A percentile compares a stretch with the other conserved stretches of the same genome.
Evolutionary conservation across 2,888 invertebrate species (phyloP).

Genomic region (Parthenolecanium corni): DNA sequence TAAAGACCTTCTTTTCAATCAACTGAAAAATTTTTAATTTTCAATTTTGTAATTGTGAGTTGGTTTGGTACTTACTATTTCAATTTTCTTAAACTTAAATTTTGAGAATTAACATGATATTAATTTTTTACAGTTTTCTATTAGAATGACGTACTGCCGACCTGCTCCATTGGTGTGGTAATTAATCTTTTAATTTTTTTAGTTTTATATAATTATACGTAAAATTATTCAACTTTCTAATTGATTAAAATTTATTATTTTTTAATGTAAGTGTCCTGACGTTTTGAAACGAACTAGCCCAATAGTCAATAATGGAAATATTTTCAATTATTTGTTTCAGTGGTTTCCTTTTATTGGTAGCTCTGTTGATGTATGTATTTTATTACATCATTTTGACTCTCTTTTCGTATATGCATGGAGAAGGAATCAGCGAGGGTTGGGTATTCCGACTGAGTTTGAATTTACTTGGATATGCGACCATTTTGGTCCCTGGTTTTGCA

Average conservation of each 20-base stretch:
- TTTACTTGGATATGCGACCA: constrained; percentile 74
- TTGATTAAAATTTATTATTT: background rate
- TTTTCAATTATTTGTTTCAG: background rate
- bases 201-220: background rate
- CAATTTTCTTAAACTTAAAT: no score
- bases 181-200: background rate
- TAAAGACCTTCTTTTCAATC: no score
- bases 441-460: constrained; percentile 64
- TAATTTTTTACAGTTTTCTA: background rate
- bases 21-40: no score
- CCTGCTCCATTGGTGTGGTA: background rate
- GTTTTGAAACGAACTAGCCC: no score
- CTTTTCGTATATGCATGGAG: background rate
- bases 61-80: no score
- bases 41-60: no score
- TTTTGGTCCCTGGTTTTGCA: constrained; percentile 73
- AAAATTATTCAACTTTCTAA: background rate
- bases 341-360: background rate
- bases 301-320: no score
- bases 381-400: background rate
- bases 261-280: no score
- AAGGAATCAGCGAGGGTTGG: constrained; percentile 44
- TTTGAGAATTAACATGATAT: no score
- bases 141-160: background rate
- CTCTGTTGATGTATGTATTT: background rate